Evolutionary conservation across 1,140 invertebrate species (phyloP).

Genomic region (Pogonomyrmex californicus): DNA sequence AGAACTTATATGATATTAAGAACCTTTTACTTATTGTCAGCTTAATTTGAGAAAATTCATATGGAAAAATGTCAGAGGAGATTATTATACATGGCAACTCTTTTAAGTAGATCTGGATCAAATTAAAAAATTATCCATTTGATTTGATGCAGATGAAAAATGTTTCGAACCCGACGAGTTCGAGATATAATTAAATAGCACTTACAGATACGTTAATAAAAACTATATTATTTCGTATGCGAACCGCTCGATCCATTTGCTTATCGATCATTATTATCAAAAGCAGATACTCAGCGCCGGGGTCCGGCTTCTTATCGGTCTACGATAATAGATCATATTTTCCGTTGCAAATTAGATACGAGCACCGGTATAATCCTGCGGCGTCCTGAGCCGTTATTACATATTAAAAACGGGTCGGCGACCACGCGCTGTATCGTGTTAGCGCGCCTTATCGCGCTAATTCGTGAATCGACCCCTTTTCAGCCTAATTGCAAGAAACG

Average conservation of each 20-base stretch:
- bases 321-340: conserved; percentile 54
- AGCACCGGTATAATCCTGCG: conserved; percentile 60
- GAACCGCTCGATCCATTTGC: conserved; percentile 20
- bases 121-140: background rate
- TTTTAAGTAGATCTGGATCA: background rate
- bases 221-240: conserved; percentile 5
- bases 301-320: conserved; percentile 40
- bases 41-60: background rate
- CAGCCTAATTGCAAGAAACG: conserved; percentile 52
- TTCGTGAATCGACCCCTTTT: conserved; percentile 65
- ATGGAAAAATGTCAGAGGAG: background rate
- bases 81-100: background rate
- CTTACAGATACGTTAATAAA: background rate
- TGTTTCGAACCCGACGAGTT: background rate
- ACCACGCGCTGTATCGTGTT: conserved; percentile 32
- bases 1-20: background rate
- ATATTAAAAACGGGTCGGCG: conserved; percentile 52
- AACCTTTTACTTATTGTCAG: background rate
- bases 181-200: background rate
- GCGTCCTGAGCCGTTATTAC: conserved; percentile 59
- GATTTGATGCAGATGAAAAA: background rate
- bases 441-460: conserved; percentile 67
- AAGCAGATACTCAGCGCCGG: background rate
- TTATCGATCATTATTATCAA: conserved; percentile 45
- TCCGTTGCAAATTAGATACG: conserved; percentile 59